Base-by-base conservation (phyloP, 2,113 vertebrate species). In the Agelaius phoeniceus region DNA sequence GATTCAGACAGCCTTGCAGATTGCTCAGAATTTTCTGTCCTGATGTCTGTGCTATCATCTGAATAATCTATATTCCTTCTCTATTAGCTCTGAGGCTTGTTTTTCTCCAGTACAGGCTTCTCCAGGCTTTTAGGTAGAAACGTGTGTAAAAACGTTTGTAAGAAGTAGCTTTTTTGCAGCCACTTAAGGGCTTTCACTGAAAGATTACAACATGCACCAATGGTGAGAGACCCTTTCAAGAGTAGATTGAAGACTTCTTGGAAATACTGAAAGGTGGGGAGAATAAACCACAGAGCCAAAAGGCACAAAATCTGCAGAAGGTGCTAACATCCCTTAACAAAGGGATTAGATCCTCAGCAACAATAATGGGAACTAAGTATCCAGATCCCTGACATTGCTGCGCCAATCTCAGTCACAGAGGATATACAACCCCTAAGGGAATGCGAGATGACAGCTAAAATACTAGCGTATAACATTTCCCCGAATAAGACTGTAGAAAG, bases 81-180 rank as follows among this genome's bases (percentile, higher is more conserved):
- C 33, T 72, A 6, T 49, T 90, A 61, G 19, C 12, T 57, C n/a
- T 73, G 22, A 46, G 75, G 14, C 17, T 43, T 79, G 33, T 15
- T 81, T 77, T 89, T 74, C 68, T 93, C 48, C 30, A 61, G 37
- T 20, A 69, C 15, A 69, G 31, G 13, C 28, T 58, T 85, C 68
- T 77, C 39, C 39, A 83, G 37, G 19, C 27, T 92, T 88, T 43
- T 61, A 48, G 54, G 37, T 59, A 31, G 1, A 0, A 21, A 8
- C 5, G 3, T 7, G 19, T 24, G 11, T 35, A 49, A 58, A n/a
- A 58, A 41, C 0, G 0, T 76, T 65, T 41, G 12, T 35, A 80
- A 85, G 59, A 76, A 76, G 35, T 9, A 77, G 57, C 22, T 88
- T 84, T 81, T 35, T 44, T 4, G 2, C 28, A 83, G 20, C 9